Conservation (phyloP, 2,888 invertebrate species). For the Antheraea yamamai region DNA sequence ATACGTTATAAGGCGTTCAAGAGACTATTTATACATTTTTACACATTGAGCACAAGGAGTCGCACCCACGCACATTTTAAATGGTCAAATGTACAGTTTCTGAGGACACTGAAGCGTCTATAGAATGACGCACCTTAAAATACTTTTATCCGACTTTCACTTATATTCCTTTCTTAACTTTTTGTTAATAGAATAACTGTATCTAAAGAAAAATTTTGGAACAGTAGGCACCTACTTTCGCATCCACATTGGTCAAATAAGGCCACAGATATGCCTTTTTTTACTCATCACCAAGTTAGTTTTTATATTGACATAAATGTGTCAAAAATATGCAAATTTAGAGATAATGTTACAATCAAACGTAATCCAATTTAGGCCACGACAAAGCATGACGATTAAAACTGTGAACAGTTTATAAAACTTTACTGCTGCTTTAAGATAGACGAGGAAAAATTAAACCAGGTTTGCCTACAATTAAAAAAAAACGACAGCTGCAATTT, state of each 20-base stretch:
- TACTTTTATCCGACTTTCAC: background rate
- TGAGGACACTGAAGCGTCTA: conserved; percentile 20
- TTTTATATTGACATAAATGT: background rate
- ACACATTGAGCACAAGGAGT: conserved; percentile 44
- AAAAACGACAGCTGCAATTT: no score
- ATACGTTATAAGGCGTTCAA: conserved; percentile 36
- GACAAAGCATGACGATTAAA: background rate
- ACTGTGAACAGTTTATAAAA: background rate
- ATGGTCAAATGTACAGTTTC: conserved; percentile 19
- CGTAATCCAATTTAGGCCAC: background rate
- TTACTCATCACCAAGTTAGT: background rate
- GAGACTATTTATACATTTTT: conserved; percentile 35
- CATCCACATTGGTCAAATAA: background rate
- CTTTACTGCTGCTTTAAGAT: background rate
- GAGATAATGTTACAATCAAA: background rate
- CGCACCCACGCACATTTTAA: conserved; percentile 24
- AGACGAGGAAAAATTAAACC: background rate
- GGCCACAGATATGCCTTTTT: background rate
- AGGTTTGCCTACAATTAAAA: background rate
- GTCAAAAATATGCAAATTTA: background rate
- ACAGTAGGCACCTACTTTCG: background rate
- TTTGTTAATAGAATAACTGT: conserved; percentile 3
- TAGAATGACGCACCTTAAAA: conserved; percentile 19
- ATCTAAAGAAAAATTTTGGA: background rate
- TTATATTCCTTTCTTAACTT: background rate